These are phyloP conservation scores for Semaprochilodus insignis DNA, from an alignment of 2,797 vertebrate genomes.

Conservation along the genomic window DNA sequence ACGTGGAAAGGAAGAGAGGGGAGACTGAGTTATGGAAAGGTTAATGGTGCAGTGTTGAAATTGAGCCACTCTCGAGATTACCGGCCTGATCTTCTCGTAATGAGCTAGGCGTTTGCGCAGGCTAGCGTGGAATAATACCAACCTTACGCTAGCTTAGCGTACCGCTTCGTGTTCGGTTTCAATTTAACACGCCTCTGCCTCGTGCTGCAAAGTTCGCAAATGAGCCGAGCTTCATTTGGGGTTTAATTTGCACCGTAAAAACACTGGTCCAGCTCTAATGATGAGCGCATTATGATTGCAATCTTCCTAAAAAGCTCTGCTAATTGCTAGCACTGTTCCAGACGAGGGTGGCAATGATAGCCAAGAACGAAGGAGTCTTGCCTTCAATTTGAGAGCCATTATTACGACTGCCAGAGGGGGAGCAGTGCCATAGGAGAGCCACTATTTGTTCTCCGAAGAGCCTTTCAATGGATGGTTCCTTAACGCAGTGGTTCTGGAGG, in stretches of 20 bases:
- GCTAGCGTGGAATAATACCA: not conserved
- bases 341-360: slow-evolving; percentile 47
- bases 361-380: not conserved
- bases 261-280: slow-evolving; percentile 41
- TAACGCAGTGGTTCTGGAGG: too few species aligned
- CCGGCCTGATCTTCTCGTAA: slow-evolving; percentile 16
- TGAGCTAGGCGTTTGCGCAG: not conserved
- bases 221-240: slow-evolving; percentile 33
- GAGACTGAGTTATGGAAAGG: not conserved
- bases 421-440: too few species aligned
- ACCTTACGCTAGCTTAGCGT: slow-evolving; percentile 19
- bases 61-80: slow-evolving; percentile 1
- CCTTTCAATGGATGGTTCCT: too few species aligned
- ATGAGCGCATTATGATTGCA: slow-evolving; percentile 41
- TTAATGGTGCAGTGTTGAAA: not conserved
- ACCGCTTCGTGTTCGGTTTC: not conserved
- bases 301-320: slow-evolving; percentile 50
- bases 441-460: too few species aligned
- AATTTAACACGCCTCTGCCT: not conserved
- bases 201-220: slow-evolving; percentile 15
- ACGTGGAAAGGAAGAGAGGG: not conserved
- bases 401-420: too few species aligned
- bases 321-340: slow-evolving; percentile 57
- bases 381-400: not conserved
- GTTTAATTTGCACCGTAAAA: slow-evolving; percentile 49